Conservation (phyloP, 2,797 vertebrate species). For the Alfaro cultratus region DNA sequence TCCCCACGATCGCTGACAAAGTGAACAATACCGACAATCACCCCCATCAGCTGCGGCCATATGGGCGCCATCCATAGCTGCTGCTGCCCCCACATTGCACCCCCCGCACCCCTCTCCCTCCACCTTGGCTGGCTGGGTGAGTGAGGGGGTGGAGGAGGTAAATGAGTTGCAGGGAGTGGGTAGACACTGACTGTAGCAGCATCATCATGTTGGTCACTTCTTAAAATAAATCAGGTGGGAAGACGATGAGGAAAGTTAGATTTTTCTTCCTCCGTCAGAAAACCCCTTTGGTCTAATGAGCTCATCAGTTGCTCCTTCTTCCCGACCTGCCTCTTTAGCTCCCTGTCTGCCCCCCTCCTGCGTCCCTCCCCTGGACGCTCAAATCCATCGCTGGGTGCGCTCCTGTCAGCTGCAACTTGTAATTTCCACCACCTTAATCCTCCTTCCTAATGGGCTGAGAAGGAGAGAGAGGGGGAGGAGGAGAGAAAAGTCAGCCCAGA, state of each 20-base stretch:
- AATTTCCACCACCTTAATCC: conserved; percentile 82
- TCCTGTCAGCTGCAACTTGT: conserved; percentile 73
- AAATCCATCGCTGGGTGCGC: conserved; percentile 75
- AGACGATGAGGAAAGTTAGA: conserved; percentile 44
- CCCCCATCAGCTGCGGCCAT: conserved; percentile 85
- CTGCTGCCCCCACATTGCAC: conserved; percentile 17
- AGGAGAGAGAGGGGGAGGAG: conserved; percentile 39
- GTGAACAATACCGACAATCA: conserved; percentile 87
- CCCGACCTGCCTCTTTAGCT: conserved; percentile 20
- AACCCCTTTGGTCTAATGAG: conserved; percentile 29
- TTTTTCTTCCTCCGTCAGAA: conserved; percentile 43
- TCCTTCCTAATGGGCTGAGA: conserved; percentile 76
- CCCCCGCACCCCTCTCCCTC: conserved; percentile 11
- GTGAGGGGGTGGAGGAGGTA: conserved; percentile 47
- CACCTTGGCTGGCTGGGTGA: conserved; percentile 22
- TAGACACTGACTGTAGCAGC: conserved; percentile 75
- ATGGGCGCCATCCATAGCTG: conserved; percentile 82
- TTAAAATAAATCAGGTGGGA: conserved; percentile 54
- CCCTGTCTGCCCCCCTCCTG: conserved; percentile 7
- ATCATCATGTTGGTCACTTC: conserved; percentile 77
- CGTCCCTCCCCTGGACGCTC: conserved; percentile 62
- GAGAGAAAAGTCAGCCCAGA: conserved; percentile 72
- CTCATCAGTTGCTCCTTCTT: conserved; percentile 50
- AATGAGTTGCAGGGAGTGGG: conserved; percentile 13
- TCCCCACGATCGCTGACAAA: conserved; percentile 86